Evolutionary conservation across 1,140 invertebrate species (phyloP), one percentile per base, ranked within the genome.

Genomic region (Sipha flava): DNA sequence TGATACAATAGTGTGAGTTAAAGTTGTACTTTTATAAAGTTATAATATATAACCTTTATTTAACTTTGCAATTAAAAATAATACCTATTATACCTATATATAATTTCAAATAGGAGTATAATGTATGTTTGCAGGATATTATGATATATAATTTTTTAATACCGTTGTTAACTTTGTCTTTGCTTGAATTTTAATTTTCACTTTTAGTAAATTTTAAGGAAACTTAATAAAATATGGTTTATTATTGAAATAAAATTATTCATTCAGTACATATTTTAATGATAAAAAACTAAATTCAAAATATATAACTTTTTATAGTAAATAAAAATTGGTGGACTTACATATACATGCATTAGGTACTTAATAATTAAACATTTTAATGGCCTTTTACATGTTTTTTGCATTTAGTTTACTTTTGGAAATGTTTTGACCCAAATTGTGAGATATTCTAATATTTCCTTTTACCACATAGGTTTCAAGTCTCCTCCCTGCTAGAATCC

Each of bases 401-500:
- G 37, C 37, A 66, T 66, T 66, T 43, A n/a, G 37, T 66, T 21
- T 43, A 66, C n/a, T 43, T 66, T 66, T 66, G 14, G 18, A 66
- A 66, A 66, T 66, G n/a, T 43, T 66, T 66, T 66, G 64, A 43
- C 9, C 64, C 10, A 66, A 66, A 21, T 66, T 66, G 34, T 66
- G 18, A 43, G n/a, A 6, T 43, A 18, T 66, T 43, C n/a, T 66
- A 66, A 43, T 40, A 3, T 66, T 66, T 40, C 64, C 34, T 66
- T 40, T 66, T 43, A 66, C 37, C 34, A 43, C 34, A 66, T 43
- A 40, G 37, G 40, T 16, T 43, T 66, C 37, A 66, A 37, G 64
- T 66, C 37, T 66, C 37, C 64, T 66, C 23, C 64, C 64, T 66
- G 64, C 64, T 66, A n/a, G 37, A 43, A 66, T 66, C 43, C 64